Evolutionary conservation across 2,797 vertebrate genomes (phyloP).

Genomic region (Anolis apletophallus): DNA sequence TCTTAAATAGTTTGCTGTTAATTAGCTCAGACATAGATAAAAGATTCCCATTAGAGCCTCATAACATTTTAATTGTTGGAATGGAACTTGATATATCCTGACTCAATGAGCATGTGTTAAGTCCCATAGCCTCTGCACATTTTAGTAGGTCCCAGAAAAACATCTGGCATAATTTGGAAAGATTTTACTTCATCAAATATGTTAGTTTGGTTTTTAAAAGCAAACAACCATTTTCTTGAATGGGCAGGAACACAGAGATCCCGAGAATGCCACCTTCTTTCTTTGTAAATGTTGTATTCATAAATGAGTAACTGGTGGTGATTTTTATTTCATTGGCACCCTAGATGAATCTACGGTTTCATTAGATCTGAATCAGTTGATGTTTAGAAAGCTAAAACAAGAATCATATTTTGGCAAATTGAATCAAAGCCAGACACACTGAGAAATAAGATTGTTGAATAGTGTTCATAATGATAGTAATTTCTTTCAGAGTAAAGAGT

Average conservation of each 20-base stretch:
- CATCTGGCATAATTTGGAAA: constrained; percentile 9
- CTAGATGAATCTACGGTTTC: constrained; percentile 44
- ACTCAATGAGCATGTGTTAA: background rate
- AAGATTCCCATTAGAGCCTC: background rate
- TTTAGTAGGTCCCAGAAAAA: background rate
- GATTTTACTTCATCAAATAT: constrained; percentile 40
- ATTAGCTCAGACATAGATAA: background rate
- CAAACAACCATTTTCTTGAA: constrained; percentile 48
- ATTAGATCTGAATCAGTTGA: background rate
- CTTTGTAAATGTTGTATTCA: background rate
- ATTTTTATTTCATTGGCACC: constrained; percentile 32
- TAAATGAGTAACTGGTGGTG: constrained; percentile 29
- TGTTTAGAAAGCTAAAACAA: constrained; percentile 45
- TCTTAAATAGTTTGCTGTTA: background rate
- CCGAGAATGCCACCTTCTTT: background rate
- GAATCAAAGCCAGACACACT: constrained; percentile 23
- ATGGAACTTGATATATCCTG: background rate
- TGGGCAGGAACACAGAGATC: constrained; percentile 36
- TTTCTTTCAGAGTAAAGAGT: constrained; percentile 23
- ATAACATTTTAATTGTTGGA: background rate
- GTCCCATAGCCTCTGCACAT: constrained; percentile 4
- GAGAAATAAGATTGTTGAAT: constrained; percentile 16
- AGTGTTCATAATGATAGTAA: constrained; percentile 13
- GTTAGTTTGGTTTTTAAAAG: constrained; percentile 50
- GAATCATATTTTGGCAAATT: constrained; percentile 27